Base-by-base conservation (phyloP, 2,797 vertebrate species). In the Tenualosa thibaudeaui region DNA sequence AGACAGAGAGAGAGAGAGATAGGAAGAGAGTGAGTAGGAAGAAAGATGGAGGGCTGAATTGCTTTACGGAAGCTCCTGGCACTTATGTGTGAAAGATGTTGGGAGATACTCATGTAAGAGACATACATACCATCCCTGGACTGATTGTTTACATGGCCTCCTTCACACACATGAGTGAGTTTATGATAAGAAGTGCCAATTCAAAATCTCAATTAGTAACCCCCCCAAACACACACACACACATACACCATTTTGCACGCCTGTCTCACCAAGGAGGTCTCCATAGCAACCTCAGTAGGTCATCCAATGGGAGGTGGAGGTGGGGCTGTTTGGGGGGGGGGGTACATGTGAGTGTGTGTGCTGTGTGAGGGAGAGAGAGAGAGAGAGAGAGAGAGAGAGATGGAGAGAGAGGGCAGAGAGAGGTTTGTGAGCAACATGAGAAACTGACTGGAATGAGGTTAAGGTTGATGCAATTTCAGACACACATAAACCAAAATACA, bases 251-350 rank as follows among this genome's bases (percentile, higher is more conserved):
- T 92, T 94, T 90, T 86, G 89, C 91, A 92, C 86, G 91, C 92
- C 92, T 95, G 93, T 92, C 92, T 93, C 91, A 91, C 91, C 85
- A 92, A 91, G 89, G 89, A 85, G 65, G 93, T 96, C 94, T 91
- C 94, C 94, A 95, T 95, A 90, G 95, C 92, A 95, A 96, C 95
- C 92, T 89, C 92, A 95, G 91, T 95, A 96, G 95, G 95, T 96
- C 95, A 96, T 89, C 95, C 95, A 96, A 95, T 96, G 88, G 93
- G 92, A 94, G 90, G 84, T 91, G 92, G 92, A 93, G 93, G 94
- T 91, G 92, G 94, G 92, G 93, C 92, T 90, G 90, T 87, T 88
- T 87, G 87, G 89, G 88, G 89, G 88, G 89, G 71, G 22, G 60
- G n/a, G n/a, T 24, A 62, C n/a, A 19, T 65, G 60, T 26, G 60